These are phyloP conservation scores for Fulmarus glacialis DNA, from an alignment of 2,113 vertebrate species.

Conservation along the genomic window DNA sequence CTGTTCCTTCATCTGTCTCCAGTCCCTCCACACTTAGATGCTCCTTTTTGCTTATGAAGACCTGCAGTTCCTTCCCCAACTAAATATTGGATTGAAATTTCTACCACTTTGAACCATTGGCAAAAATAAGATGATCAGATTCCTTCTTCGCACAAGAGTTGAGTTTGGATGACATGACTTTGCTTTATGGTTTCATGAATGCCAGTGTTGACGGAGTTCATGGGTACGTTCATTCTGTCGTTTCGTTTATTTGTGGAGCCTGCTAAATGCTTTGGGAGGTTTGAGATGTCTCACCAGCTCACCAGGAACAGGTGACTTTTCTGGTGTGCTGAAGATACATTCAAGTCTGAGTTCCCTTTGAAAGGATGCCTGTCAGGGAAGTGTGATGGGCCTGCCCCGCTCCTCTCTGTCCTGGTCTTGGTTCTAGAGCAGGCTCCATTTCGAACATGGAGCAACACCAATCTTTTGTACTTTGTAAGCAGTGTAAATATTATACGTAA, in stretches of 20 bases:
- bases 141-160: background rate
- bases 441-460: background rate
- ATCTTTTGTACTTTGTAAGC: background rate
- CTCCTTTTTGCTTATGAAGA: background rate
- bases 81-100: background rate
- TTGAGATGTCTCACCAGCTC: background rate
- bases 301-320: background rate
- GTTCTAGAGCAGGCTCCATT: background rate
- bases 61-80: background rate
- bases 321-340: background rate
- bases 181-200: background rate
- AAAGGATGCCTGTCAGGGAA: background rate
- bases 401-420: background rate
- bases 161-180: background rate
- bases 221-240: background rate
- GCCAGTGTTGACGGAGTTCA: background rate
- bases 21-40: background rate
- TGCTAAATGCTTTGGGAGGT: background rate
- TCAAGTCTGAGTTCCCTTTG: background rate
- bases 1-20: background rate
- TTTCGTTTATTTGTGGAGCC: background rate
- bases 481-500: background rate
- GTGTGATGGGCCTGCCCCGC: background rate
- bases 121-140: background rate
- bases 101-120: background rate